Base-by-base conservation (phyloP, 2,113 vertebrate species). In the Urocynchramus pylzowi region DNA sequence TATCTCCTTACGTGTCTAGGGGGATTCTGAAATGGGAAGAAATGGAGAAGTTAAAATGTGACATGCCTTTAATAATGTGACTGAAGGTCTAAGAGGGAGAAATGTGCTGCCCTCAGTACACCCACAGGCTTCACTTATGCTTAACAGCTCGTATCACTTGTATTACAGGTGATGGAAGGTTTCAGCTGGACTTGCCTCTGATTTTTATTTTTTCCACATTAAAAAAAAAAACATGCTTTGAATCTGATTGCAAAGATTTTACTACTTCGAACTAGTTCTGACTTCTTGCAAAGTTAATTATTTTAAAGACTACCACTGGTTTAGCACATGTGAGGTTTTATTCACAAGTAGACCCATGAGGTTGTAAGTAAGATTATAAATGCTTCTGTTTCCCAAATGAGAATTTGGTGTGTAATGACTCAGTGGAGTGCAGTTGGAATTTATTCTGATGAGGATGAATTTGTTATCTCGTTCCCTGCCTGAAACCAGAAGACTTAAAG, bases 361-460 rank as follows among this genome's bases (percentile, higher is more conserved):
- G 83, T 69, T 92, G 60, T 92, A 81, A 93, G 76, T 26, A 49
- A 88, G 35, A 41, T 94, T 90, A 86, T 86, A 93, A 77, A 94
- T 78, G 60, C 56, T 73, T 64, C 64, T 80, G 59, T 63, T 96
- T 93, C 89, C 65, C 83, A 79, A 89, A 93, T 65, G 61, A 79
- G 65, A 95, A 78, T 69, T 64, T 71, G 59, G 49, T 8, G 1
- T 57, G 61, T 79, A 91, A 73, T 83, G 90, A 95, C 92, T 93
- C 83, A 92, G 85, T 91, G 79, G 53, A 92, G 85, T 20, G 50
- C 61, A 77, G 70, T 90, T 96, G 81, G 81, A 96, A 95, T 93
- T 88, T 95, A 67, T 92, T 75, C 69, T 63, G 91, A 78, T 78
- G 63, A 74, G 88, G 63, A 77, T 4, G n/a, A 93, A 86, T 95